Evolutionary conservation across 2,888 invertebrate genomes (phyloP), one percentile per base, ranked within the genome.

Genomic region (Lampropteryx suffumata): DNA sequence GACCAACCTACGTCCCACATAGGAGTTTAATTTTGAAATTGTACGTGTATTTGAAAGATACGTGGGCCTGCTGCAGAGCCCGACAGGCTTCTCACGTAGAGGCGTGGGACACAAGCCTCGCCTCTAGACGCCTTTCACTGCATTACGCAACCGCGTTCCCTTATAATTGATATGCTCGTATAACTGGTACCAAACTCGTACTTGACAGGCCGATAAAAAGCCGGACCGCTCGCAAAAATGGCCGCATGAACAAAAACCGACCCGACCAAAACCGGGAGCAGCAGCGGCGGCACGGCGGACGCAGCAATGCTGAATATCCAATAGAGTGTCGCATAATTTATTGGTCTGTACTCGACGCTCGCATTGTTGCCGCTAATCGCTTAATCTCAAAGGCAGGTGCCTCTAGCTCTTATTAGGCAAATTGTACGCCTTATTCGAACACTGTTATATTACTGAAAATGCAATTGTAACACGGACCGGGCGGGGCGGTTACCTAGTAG

Each of bases 131-230:
- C 75, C 76, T 76, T 79, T 78, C 77, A 74, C 76, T 63, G 64
- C 52, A 64, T 76, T 77, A 76, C 76, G 73, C 74, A 79, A 70
- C 67, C 64, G 66, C 75, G 78, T 76, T 76, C 76, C 75, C 71
- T 69, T 72, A 73, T 82, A 82, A 82, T 80, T 82, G 78, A 79
- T 74, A 82, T 71, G 64, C 73, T 65, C 62, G 62, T 61, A 55
- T 57, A 57, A 65, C 70, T 45, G 63, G 67, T 65, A 70, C 62
- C 63, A 68, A 76, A 73, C 69, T 67, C 66, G 69, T 61, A 58
- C 55, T 57, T 57, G 73, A 72, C 68, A 69, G 65, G 69, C 55
- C 47, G 62, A 51, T 60, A 69, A 73, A 70, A 70, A 71, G 66
- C 65, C 54, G 64, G 66, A 49, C 47, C 36, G 46, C 51, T 65